Evolutionary conservation across 2,113 vertebrate genomes (phyloP).

Genomic region (Ibidorhyncha struthersii): DNA sequence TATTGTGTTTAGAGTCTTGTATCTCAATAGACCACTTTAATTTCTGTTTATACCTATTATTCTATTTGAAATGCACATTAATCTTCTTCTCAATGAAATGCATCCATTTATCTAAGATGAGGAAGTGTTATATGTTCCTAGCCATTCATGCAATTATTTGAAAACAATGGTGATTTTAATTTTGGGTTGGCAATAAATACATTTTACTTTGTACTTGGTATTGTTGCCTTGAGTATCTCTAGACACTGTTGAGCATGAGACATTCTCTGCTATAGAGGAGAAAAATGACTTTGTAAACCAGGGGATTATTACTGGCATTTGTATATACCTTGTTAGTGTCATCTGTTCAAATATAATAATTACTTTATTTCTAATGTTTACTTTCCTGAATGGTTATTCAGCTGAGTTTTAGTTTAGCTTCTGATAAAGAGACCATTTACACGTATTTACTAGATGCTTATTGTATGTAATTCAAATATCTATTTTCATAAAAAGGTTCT

Average conservation of each 20-base stretch:
- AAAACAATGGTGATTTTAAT: background rate
- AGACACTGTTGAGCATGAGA: background rate
- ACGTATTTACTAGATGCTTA: background rate
- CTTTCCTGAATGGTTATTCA: background rate
- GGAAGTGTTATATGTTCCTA: background rate
- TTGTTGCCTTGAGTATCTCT: background rate
- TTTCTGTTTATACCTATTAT: conserved; percentile 43
- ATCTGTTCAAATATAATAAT: background rate
- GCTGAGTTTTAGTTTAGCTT: background rate
- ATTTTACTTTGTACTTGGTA: background rate
- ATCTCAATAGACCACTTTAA: conserved; percentile 35
- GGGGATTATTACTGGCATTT: background rate
- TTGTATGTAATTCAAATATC: background rate
- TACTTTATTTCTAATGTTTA: background rate
- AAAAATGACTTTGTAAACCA: background rate
- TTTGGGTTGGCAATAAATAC: background rate
- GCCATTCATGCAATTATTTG: background rate
- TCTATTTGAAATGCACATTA: conserved; percentile 35
- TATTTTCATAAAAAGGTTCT: background rate
- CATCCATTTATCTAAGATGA: background rate
- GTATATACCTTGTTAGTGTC: background rate
- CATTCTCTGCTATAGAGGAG: background rate
- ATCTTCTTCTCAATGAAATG: conserved; percentile 28
- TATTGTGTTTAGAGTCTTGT: conserved; percentile 47
- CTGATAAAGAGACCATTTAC: background rate